phyloP scores from a whole-genome alignment of 2,888 invertebrate species.

The Nebria brevicollis region DNA sequence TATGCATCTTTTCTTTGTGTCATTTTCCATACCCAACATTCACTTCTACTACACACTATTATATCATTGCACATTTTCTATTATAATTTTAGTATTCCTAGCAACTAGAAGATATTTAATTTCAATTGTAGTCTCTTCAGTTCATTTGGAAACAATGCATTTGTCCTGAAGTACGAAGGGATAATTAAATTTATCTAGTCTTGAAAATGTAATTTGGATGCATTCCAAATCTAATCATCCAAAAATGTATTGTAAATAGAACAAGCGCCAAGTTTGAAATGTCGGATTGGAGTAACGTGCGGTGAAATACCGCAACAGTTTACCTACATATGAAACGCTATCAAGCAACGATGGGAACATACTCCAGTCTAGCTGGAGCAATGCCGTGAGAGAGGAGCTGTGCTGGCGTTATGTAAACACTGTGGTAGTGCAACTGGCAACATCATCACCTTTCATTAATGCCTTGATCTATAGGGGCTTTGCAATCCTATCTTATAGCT shows the following conservation, averaged over 20 bases:
- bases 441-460: constrained; percentile 46
- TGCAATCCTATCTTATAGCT: constrained; percentile 43
- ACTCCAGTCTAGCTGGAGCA: background rate
- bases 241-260: background rate
- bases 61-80: no score
- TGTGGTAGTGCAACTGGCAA: constrained; percentile 33
- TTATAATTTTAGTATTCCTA: no score
- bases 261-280: background rate
- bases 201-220: background rate
- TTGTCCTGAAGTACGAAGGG: background rate
- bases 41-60: no score
- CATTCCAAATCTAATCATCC: background rate
- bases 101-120: background rate
- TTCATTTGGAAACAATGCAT: background rate
- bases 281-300: background rate
- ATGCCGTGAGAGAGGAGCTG: constrained; percentile 5
- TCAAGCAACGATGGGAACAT: background rate
- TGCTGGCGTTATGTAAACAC: constrained; percentile 30
- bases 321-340: background rate
- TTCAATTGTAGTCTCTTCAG: background rate
- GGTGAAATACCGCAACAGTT: constrained; percentile 1
- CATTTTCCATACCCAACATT: no score
- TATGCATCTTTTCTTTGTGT: no score
- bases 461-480: constrained; percentile 43
- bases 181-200: background rate